phyloP scores from a whole-genome alignment of 2,113 vertebrate genomes.

The Amphilophus citrinellus region DNA sequence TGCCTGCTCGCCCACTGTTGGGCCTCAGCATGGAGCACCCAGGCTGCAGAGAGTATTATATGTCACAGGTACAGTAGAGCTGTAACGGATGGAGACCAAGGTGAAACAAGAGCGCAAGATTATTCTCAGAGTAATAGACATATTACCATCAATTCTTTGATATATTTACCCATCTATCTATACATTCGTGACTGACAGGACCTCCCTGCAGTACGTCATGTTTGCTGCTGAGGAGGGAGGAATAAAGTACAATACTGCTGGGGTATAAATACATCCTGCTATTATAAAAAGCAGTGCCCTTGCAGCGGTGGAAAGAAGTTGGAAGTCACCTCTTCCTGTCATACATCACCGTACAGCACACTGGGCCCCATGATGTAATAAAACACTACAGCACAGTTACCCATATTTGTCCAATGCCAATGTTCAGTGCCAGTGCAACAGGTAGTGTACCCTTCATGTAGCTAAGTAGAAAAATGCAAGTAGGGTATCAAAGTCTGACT shows the following conservation, averaged over 20 bases:
- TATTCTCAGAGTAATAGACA: conserved; percentile 43
- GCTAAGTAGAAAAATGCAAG: conserved; percentile 4
- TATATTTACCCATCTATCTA: conserved; percentile 16
- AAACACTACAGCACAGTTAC: background rate
- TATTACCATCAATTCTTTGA: conserved; percentile 35
- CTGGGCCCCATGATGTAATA: background rate
- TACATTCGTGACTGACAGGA: conserved; percentile 17
- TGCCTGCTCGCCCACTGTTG: conserved; percentile 28
- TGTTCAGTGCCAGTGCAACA: conserved; percentile 1
- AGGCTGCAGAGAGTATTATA: background rate
- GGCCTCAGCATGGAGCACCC: conserved; percentile 18
- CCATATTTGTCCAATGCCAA: background rate
- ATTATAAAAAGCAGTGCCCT: conserved; percentile 34
- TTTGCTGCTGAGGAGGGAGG: conserved; percentile 25
- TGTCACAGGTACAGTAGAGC: conserved; percentile 38
- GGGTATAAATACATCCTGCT: conserved; percentile 43
- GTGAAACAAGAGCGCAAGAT: conserved; percentile 32
- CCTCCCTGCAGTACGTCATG: background rate
- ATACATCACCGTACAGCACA: conserved; percentile 23
- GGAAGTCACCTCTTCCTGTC: conserved; percentile 26
- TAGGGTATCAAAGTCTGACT: background rate
- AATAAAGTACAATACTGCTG: conserved; percentile 17
- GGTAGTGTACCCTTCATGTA: background rate
- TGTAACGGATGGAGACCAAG: conserved; percentile 29
- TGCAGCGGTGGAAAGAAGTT: conserved; percentile 32